Evolutionary conservation across 1,140 invertebrate species (phyloP), one percentile per base, ranked within the genome.

Genomic region (Batillaria attramentaria): DNA sequence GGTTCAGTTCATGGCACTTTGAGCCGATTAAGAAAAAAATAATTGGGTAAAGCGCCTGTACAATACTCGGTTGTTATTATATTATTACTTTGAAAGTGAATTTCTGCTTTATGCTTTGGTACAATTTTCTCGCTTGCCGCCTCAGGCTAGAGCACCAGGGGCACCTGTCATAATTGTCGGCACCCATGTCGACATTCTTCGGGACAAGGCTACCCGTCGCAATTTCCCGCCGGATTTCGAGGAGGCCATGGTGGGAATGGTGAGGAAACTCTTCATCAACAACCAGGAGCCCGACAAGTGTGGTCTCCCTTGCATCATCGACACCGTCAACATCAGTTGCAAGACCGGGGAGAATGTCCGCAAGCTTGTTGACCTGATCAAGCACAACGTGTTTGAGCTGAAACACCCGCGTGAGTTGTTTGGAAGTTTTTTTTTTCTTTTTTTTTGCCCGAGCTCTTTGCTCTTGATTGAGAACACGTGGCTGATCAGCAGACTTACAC

Each of bases 221-320:
- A 93, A 93, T 65, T 94, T 94, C 84, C 94, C 95, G 0, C 95
- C 97, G 86, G 94, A 95, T 69, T 92, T 98, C 73, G 97, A 99
- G 87, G 95, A 97, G 72, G 81, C 81, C 8, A 84, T 89, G 87
- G 85, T 76, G 24, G 62, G 80, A 72, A 39, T 84, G 62, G 86
- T 88, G 41, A 31, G 82, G 5, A 84, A 86, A 31, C 79, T 95
- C 80, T 99, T 99, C 84, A 97, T 99, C 79, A 96, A 96, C 66
- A 94, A 98, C 4, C 95, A 96, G 0, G 98, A 99, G 91, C 96
- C 97, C 0, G 97, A 99, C 88, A 99, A 99, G 90, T 95, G 96
- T 86, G 98, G 98, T 0, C 90, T 99, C 24, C 98, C 98, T 0
- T 93, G 96, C 68, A 97, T 99, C 0, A 93, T 98, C 80, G 97